Conservation (phyloP, 2,113 vertebrate genomes). For the Phaetusa simplex region DNA sequence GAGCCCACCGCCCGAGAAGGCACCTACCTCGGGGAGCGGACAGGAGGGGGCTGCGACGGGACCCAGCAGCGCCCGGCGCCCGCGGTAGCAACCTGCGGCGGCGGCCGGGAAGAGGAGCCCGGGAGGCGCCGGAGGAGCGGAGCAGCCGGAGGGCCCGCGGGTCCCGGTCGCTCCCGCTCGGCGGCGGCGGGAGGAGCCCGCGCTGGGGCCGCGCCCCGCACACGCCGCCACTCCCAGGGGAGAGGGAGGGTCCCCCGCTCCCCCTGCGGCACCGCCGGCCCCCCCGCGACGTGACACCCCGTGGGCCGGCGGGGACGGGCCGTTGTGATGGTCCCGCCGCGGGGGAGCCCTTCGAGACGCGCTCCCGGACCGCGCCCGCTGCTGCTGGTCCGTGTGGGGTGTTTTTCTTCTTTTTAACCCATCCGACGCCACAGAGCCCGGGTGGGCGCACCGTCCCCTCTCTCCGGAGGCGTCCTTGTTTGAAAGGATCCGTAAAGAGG, state of each 20-base stretch:
- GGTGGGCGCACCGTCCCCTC: neutral
- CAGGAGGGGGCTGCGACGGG: neutral
- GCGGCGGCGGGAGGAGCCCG: neutral
- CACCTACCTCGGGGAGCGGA: neutral
- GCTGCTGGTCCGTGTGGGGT: neutral
- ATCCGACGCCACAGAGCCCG: neutral
- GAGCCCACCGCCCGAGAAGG: no score
- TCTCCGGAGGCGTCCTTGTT: accelerated
- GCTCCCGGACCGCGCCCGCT: neutral
- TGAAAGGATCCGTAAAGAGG: neutral
- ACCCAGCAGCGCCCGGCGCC: neutral
- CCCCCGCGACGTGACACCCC: neutral
- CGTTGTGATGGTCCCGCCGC: neutral
- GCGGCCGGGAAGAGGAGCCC: neutral
- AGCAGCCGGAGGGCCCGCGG: neutral
- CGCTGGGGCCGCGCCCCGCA: neutral
- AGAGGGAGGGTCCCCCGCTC: neutral
- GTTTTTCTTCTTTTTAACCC: neutral
- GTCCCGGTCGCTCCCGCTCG: neutral
- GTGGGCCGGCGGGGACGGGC: no score
- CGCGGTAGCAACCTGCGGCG: neutral
- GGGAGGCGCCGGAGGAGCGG: neutral
- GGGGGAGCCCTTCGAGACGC: neutral
- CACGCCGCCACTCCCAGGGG: neutral
- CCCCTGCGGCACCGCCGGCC: neutral